phyloP scores from a whole-genome alignment of 2,888 invertebrate genomes.

The Caenorhabditis sp. region DNA sequence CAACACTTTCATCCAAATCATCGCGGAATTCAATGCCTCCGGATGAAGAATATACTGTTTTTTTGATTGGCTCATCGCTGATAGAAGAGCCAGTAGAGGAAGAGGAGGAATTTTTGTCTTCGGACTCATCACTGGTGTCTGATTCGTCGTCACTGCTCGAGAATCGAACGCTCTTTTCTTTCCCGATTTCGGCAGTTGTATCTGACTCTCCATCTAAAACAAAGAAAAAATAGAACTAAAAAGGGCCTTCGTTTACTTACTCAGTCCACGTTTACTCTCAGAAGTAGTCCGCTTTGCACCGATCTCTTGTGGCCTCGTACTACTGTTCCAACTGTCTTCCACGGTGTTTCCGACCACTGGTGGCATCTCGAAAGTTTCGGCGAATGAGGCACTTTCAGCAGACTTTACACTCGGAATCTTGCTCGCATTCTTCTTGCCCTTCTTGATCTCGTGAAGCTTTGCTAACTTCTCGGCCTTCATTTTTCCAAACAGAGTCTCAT shows the following conservation, averaged over 20 bases:
- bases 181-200: conserved; percentile 4
- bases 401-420: conserved; percentile 2
- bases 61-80: not conserved
- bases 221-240: not conserved
- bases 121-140: conserved; percentile 18
- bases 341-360: conserved; percentile 39
- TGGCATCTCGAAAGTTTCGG: conserved; percentile 48
- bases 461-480: conserved; percentile 38
- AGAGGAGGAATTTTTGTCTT: conserved; percentile 8
- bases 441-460: conserved; percentile 27
- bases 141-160: conserved; percentile 29
- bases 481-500: conserved; percentile 51
- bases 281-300: conserved; percentile 36
- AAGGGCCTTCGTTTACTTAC: not conserved
- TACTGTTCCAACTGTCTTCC: conserved; percentile 34
- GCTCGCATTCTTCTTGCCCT: conserved; percentile 6
- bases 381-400: conserved; percentile 25
- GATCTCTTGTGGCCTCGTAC: conserved; percentile 13
- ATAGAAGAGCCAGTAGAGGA: conserved; percentile 13
- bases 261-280: conserved; percentile 40
- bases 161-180: not conserved
- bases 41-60: conserved; percentile 11
- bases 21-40: conserved; percentile 42
- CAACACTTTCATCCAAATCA: conserved; percentile 11
- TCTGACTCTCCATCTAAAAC: conserved; percentile 27